Conservation (phyloP, 2,888 invertebrate species). For the Malthinus seriepunctatus region DNA sequence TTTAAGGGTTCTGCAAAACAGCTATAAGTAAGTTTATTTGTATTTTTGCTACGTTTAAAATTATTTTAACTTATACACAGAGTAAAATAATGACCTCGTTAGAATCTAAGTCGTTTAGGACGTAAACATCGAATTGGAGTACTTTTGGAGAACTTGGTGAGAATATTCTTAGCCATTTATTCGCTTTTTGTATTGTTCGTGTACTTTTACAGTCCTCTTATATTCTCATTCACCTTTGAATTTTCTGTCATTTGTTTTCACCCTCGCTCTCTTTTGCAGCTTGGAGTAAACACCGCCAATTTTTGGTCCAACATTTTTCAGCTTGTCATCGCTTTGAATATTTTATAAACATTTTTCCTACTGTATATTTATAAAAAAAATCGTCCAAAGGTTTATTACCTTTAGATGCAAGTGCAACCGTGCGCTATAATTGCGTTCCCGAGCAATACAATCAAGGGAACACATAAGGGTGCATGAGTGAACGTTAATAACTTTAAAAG, state of each 20-base stretch:
- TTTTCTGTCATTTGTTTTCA: constrained; percentile 40
- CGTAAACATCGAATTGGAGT: neutral
- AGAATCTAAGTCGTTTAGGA: neutral
- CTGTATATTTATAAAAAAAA: constrained; percentile 4
- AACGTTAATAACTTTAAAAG: neutral
- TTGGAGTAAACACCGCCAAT: constrained; percentile 42
- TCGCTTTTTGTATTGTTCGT: constrained; percentile 17
- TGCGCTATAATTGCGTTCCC: constrained; percentile 17
- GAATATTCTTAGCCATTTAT: constrained; percentile 22
- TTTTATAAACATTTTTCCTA: constrained; percentile 6
- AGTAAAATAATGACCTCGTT: neutral
- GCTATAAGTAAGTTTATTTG: constrained; percentile 13
- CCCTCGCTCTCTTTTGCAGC: constrained; percentile 30
- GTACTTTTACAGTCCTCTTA: constrained; percentile 19
- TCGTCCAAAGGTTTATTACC: constrained; percentile 8
- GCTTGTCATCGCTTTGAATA: constrained; percentile 31
- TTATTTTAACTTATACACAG: neutral
- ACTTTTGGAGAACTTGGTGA: constrained; percentile 9
- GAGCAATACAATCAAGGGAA: constrained; percentile 7
- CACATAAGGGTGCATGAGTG: neutral
- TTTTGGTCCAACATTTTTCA: constrained; percentile 43
- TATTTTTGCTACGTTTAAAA: constrained; percentile 5
- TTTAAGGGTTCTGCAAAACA: constrained; percentile 6
- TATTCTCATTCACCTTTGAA: constrained; percentile 24
- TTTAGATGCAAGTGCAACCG: constrained; percentile 6